phyloP scores from a whole-genome alignment of 2,113 vertebrate genomes.

The Tympanuchus pallidicinctus region DNA sequence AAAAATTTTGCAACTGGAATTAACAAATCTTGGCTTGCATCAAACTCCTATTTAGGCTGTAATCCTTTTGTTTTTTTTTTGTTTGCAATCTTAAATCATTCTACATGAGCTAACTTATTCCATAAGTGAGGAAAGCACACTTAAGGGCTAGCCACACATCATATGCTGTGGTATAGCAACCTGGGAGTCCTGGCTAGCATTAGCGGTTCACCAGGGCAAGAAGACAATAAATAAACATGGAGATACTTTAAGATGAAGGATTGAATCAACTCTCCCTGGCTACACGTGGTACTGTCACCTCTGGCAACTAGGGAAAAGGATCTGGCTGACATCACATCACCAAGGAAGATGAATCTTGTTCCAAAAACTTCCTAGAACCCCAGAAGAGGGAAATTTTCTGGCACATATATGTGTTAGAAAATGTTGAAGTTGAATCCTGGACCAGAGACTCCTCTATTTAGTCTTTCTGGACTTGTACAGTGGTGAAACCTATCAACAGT shows the following conservation, averaged over 20 bases:
- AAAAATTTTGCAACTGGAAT: neutral
- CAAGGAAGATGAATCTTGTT: neutral
- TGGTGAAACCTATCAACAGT: neutral
- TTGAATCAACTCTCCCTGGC: fast-evolving
- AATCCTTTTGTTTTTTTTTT: neutral
- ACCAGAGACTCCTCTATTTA: neutral
- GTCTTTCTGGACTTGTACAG: neutral
- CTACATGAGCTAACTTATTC: fast-evolving
- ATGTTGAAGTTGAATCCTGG: neutral
- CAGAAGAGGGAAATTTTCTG: neutral
- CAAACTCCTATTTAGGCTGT: neutral
- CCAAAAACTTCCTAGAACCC: neutral
- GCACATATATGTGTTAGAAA: neutral
- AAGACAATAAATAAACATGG: neutral
- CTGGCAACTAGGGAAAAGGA: neutral
- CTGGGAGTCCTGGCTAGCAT: neutral
- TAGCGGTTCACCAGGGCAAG: neutral
- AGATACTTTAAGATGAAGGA: neutral
- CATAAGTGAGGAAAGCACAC: neutral
- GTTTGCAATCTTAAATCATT: neutral
- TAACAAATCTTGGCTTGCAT: neutral
- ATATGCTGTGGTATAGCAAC: neutral
- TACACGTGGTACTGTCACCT: fast-evolving
- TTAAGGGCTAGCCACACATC: neutral
- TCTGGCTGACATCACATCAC: neutral